Base-by-base conservation (phyloP, 2,797 vertebrate genomes). In the Phylloscopus collybita region DNA sequence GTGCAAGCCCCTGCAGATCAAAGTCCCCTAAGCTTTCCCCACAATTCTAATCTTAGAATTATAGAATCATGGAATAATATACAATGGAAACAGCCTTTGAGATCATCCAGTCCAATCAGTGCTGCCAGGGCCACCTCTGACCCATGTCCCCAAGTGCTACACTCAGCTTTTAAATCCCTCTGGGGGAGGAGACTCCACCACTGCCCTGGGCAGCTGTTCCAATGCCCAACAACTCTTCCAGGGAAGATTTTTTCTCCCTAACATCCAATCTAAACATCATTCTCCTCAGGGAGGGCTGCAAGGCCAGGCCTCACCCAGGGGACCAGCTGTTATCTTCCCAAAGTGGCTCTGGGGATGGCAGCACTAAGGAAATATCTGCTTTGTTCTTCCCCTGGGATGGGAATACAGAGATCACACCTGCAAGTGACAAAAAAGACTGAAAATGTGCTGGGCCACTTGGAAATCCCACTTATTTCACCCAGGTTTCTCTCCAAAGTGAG, bases 381-480 rank as follows among this genome's bases (percentile, higher is more conserved):
- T 73, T 45, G 26, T n/a, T 40, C 71, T 79, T 26, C 59, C 47
- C 64, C 54, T 45, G 51, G 54, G 38, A 40, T 44, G 51, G 66
- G 60, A 74, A 53, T 65, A 3, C 3, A 82, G 82, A 82, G 85
- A 80, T 32, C 2, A 6, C 45, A 62, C 44, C 69, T 29, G 64
- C 29, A 47, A 45, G 61, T 44, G 36, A 29, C n/a, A 85, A 36
- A 60, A 59, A 78, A 36, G 38, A 16, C 23, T 61, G 59, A 54
- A 88, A 93, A 86, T 49, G 67, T 17, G 18, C 78, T 86, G 90
- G 59, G 50, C 78, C 51, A 8, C 36, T 59, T 81, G 72, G 53
- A 91, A 92, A 84, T 14, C 11, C 29, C 72, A 42, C 57, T 71
- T 50, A n/a, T 67, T 81, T 89, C 76, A 88, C 64, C 78, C 47